Evolutionary conservation across 2,113 vertebrate genomes (phyloP).

Genomic region (Rhinolophus sinicus): DNA sequence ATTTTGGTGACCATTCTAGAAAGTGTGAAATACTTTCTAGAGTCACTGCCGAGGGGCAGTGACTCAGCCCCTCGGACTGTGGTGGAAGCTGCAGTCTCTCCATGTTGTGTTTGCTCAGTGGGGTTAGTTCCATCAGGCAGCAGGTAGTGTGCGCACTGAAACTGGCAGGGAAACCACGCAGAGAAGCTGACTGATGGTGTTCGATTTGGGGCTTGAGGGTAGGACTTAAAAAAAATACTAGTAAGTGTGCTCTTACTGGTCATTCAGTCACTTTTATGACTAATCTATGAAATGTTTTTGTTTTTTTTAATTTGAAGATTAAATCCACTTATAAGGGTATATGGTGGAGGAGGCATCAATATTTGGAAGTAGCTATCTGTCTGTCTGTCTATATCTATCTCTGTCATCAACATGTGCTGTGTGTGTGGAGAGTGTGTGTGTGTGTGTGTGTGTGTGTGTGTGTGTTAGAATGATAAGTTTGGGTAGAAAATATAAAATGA

Average conservation of each 20-base stretch:
- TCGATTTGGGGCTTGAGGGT: not conserved
- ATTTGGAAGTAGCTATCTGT: not conserved
- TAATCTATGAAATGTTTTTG: not conserved
- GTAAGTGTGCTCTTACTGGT: not conserved
- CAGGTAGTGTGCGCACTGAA: not conserved
- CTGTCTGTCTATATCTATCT: not conserved
- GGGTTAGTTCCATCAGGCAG: not conserved
- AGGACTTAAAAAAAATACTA: not conserved
- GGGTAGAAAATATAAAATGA: not conserved
- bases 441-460: not conserved
- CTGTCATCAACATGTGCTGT: not conserved
- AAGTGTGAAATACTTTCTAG: not conserved
- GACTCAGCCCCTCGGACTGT: not conserved
- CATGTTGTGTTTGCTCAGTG: not conserved
- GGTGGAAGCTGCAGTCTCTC: not conserved
- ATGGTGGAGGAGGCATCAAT: not conserved
- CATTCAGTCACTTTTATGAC: not conserved
- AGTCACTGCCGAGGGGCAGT: too few relatives aligned
- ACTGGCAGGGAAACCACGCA: not conserved
- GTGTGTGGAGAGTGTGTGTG: not conserved
- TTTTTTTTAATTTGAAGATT: not conserved
- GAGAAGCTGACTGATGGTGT: not conserved
- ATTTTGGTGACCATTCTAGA: not conserved
- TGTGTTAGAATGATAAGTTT: not conserved
- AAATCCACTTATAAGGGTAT: not conserved